Evolutionary conservation across 2,888 invertebrate genomes (phyloP).

Genomic region (Drosophila fungiperda): DNA sequence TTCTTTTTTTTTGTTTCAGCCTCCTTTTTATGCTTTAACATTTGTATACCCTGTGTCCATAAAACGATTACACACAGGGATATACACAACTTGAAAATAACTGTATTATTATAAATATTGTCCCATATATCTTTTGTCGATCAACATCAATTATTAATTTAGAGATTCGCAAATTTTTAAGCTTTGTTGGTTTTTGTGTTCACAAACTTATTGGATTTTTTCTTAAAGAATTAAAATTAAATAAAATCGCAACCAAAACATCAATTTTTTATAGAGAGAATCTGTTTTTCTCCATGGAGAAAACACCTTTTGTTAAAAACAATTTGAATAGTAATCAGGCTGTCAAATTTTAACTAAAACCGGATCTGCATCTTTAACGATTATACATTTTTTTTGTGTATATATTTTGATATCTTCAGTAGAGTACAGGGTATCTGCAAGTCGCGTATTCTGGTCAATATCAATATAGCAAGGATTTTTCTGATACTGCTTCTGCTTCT

Average conservation of each 20-base stretch:
- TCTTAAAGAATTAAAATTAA: neutral
- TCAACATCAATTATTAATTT: neutral
- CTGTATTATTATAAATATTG: neutral
- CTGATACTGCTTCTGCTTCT: slow-evolving; percentile 18
- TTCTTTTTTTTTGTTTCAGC: neutral
- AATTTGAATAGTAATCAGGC: neutral
- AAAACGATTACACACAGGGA: neutral
- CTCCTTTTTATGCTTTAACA: slow-evolving; percentile 17
- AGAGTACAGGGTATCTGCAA: neutral
- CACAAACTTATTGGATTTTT: fast-evolving
- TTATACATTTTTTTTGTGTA: neutral
- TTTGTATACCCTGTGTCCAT: slow-evolving; percentile 38
- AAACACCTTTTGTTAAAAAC: neutral
- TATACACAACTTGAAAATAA: neutral
- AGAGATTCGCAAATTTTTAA: neutral
- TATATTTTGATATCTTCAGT: neutral
- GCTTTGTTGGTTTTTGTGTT: neutral
- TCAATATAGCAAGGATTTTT: neutral
- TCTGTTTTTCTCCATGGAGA: neutral
- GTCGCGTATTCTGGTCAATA: neutral
- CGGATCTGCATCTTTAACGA: neutral
- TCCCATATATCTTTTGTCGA: neutral
- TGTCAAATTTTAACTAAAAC: neutral
- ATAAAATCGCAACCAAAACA: neutral
- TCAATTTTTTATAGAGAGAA: neutral